Evolutionary conservation across 2,888 invertebrate species (phyloP), one percentile per base, ranked within the genome.

Genomic region (Norana najaformis): DNA sequence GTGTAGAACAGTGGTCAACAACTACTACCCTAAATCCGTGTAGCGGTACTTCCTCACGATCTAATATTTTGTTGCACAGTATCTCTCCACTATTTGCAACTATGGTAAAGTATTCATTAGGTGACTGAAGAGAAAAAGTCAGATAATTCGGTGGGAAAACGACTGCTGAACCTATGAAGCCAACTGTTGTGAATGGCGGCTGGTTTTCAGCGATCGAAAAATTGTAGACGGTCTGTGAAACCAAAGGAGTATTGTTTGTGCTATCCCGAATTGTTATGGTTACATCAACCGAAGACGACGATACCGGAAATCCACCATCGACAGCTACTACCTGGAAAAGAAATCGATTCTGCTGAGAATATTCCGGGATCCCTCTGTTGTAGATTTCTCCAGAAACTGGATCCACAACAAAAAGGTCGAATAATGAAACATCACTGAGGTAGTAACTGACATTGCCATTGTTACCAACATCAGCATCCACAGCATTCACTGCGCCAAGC

Each of bases 401-500:
- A 35, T 85, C 85, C 85, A 85, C 0, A 20, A 37, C n/a, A 85
- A 85, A 85, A 0, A 85, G 35, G 34, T 85, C 16, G 37, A 20
- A 36, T 23, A 85, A 16, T 36, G 36, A 18, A 14, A 85, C 85
- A 36, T 85, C 85, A 23, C 36, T 37, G 85, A 85, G 85, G 85
- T 36, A 85, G 16, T 85, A 85, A 36, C 36, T 85, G 20, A 85
- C 36, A 85, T 85, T 85, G 1, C 1, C 85, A 37, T 14, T 6
- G 85, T 23, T 37, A 23, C 85, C 85, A 85, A 36, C 4, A 47
- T 36, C 89, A 18, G 37, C 89, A n/a, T 89, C 69, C n/a, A 35
- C 88, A 1, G 88, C 90, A 3, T 35, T 35, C 35, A 90, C 90
- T 53, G 13, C 30, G n/a, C 90, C 90, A 35, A 85, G 30, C 83